A percentile compares a stretch with the other conserved stretches of the same genome.
phyloP scores from a whole-genome alignment of 2,888 invertebrate genomes.

The Meliscaeva auricollis region DNA sequence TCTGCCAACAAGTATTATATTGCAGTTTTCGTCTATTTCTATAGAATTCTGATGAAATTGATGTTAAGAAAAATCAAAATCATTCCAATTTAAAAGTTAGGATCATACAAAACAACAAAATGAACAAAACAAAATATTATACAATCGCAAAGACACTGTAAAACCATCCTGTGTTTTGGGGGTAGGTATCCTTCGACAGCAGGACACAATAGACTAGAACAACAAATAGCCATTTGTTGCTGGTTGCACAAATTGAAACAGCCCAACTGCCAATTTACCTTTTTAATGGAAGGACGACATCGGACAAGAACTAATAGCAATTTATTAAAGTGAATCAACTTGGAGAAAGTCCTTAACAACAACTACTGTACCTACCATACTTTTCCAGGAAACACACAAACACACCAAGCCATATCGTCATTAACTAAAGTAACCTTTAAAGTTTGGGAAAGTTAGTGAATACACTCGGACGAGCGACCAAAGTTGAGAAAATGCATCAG shows the following conservation, averaged over 20 bases:
- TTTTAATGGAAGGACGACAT: slow-evolving; percentile 28
- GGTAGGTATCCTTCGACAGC: slow-evolving; percentile 13
- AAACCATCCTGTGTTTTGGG: slow-evolving; percentile 20
- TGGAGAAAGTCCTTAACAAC: slow-evolving; percentile 49
- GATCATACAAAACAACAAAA: too few species aligned
- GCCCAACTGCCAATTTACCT: slow-evolving; percentile 46
- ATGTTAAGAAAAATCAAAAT: neutral
- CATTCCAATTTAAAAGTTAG: slow-evolving; percentile 42
- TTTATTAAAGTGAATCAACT: slow-evolving; percentile 71
- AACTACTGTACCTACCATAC: neutral
- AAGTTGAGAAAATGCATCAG: slow-evolving; percentile 27
- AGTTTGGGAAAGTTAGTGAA: slow-evolving; percentile 32
- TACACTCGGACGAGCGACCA: neutral
- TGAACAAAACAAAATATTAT: too few species aligned
- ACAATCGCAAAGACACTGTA: too few species aligned
- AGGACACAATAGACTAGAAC: slow-evolving; percentile 6
- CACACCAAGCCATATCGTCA: slow-evolving; percentile 51
- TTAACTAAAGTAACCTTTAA: slow-evolving; percentile 72
- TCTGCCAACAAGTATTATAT: too few species aligned
- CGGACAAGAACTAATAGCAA: slow-evolving; percentile 59
- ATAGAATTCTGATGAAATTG: neutral
- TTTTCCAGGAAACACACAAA: slow-evolving; percentile 18
- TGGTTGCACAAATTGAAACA: slow-evolving; percentile 38
- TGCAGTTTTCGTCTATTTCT: too few species aligned
- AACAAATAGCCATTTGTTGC: slow-evolving; percentile 47